phyloP scores from a whole-genome alignment of 2,888 invertebrate genomes.

The Zygothrica quintamaculata region DNA sequence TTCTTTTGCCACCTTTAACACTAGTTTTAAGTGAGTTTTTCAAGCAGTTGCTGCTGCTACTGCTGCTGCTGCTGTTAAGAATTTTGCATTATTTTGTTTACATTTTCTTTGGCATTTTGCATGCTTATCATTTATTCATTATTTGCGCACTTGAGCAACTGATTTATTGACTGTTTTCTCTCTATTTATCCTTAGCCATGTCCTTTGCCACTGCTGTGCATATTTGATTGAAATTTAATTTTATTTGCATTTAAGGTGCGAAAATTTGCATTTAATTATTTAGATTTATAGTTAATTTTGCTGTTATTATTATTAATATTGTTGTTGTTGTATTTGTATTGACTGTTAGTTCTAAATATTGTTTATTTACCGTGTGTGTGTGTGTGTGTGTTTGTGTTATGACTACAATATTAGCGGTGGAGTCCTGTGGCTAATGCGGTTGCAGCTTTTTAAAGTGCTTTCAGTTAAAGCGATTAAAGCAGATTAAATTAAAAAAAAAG shows the following conservation, averaged over 20 bases:
- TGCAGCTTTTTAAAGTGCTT: not conserved
- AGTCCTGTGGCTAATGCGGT: conserved; percentile 14
- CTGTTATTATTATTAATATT: conserved; percentile 29
- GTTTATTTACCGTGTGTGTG: too few species aligned
- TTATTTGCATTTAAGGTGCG: conserved; percentile 55
- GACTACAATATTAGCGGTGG: conserved; percentile 32
- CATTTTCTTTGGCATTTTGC: conserved; percentile 28
- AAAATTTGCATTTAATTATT: conserved; percentile 65
- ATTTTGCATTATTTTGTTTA: conserved; percentile 18
- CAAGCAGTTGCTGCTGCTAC: conserved; percentile 23
- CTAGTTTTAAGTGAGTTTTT: conserved; percentile 34
- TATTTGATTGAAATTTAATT: conserved; percentile 52
- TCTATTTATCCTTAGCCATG: conserved; percentile 2
- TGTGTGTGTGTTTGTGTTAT: conserved; percentile 3
- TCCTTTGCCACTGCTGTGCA: conserved; percentile 8
- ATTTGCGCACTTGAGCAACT: conserved; percentile 36
- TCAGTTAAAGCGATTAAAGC: not conserved
- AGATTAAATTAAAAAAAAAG: too few species aligned
- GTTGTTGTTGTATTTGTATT: conserved; percentile 16
- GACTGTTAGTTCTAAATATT: conserved; percentile 9
- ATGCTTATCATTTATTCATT: conserved; percentile 71
- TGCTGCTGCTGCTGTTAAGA: conserved; percentile 17
- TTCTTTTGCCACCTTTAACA: not conserved
- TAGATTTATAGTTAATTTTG: conserved; percentile 24
- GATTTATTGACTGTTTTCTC: conserved; percentile 56